Base-by-base conservation (phyloP, 2,113 vertebrate genomes). In the Orientallactaga bullata region DNA sequence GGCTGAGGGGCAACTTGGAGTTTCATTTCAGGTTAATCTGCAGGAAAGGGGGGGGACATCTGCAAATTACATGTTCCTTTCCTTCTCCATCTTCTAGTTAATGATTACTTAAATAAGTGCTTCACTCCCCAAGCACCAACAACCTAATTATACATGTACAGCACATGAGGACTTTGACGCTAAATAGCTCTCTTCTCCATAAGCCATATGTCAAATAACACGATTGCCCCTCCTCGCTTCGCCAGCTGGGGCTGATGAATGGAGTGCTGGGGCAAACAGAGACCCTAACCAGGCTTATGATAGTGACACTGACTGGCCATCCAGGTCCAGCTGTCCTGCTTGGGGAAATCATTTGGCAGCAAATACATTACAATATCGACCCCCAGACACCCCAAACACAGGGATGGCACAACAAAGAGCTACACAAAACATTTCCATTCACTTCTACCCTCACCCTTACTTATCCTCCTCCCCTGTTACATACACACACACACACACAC, bases 81-180 rank as follows among this genome's bases (percentile, higher is more conserved):
- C 85, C 91, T 61, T 71, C 55, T 30, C 83, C 23, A 17, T 91
- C 78, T 92, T 89, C 94, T n/a, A 81, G 76, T 91, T 96, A 96
- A 93, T 78, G 87, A 94, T 97, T 92, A 91, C 93, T 79, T 93
- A 95, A 96, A 95, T 95, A 95, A 96, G 84, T 74, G 72, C 79
- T 92, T 73, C 85, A 61, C 71, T 60, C 81, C 91, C 71, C 5
- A 32, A 8, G 83, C 80, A 55, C 95, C 74, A 83, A 66, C 51
- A 95, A 89, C 74, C 85, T 95, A 93, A 96, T 94, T 97, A 95
- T 26, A 91, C 76, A 61, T 5, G 66, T 26, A 79, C 89, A 79
- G 74, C 7, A 0, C 16, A 0, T 58, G 47, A 77, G 61, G 74
- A 74, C 47, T 68, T 35, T 39, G 60, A 95, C 0, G 6, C 61